Percentiles rank a stretch among this genome's conserved stretches.
Evolutionary conservation across 2,888 invertebrate genomes (phyloP).

Genomic region (Cordilura impudica): DNA sequence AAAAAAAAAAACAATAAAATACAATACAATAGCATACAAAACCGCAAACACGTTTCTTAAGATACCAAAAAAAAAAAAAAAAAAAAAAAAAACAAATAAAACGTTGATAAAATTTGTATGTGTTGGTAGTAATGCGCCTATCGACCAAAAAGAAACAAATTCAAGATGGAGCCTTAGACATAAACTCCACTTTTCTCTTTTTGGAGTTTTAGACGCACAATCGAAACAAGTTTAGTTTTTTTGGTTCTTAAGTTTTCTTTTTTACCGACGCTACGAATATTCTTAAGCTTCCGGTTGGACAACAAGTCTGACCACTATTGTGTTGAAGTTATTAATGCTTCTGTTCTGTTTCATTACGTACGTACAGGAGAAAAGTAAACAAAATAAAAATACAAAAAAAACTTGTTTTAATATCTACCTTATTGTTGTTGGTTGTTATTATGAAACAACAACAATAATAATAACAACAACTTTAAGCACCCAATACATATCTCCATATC

Average conservation of each 20-base stretch:
- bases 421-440: constrained; percentile 45
- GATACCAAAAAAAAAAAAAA: not conserved
- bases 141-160: constrained; percentile 26
- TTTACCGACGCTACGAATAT: constrained; percentile 59
- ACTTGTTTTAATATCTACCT: constrained; percentile 47
- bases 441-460: constrained; percentile 24
- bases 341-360: constrained; percentile 62
- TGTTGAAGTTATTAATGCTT: constrained; percentile 57
- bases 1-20: constrained; percentile 14
- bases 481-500: constrained; percentile 55
- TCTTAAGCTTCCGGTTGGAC: constrained; percentile 62
- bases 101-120: not conserved
- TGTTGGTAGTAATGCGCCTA: not conserved
- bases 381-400: constrained; percentile 24
- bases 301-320: constrained; percentile 55
- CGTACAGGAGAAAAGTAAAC: constrained; percentile 29
- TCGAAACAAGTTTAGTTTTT: constrained; percentile 36
- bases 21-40: constrained; percentile 18
- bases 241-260: constrained; percentile 17
- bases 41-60: constrained; percentile 48
- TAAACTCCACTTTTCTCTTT: constrained; percentile 34
- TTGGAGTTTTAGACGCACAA: constrained; percentile 34
- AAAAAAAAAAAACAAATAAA: not conserved
- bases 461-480: constrained; percentile 6
- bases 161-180: constrained; percentile 54